A percentile compares a stretch with the other conserved stretches of the same genome.
Conservation (phyloP, 2,888 invertebrate species). For the Acronicta psi region DNA sequence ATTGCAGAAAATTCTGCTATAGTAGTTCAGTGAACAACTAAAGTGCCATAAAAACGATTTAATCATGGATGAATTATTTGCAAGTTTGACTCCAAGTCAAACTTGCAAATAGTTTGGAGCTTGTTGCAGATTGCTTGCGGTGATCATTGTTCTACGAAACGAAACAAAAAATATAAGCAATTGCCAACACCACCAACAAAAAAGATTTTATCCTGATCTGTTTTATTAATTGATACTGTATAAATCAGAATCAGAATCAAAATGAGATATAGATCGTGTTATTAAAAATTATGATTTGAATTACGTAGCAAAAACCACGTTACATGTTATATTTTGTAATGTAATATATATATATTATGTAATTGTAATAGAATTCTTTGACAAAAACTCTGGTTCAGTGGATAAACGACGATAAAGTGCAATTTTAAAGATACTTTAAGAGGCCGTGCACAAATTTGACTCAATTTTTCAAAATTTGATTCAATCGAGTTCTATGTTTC, state of each 20-base stretch:
- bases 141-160: constrained; percentile 60
- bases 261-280: constrained; percentile 40
- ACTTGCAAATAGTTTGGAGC: constrained; percentile 57
- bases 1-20: constrained; percentile 4
- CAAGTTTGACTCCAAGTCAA: constrained; percentile 58
- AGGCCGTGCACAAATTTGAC: too few species aligned
- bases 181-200: constrained; percentile 34
- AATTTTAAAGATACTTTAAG: not conserved
- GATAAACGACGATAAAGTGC: too few species aligned
- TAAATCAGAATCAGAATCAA: too few species aligned
- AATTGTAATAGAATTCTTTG: too few species aligned
- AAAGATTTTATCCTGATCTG: constrained; percentile 30
- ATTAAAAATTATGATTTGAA: constrained; percentile 41
- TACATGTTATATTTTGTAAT: constrained; percentile 4
- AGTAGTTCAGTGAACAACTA: constrained; percentile 17
- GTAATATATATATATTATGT: not conserved
- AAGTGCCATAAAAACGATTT: constrained; percentile 74
- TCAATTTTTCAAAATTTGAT: too few species aligned
- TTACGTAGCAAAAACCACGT: constrained; percentile 8
- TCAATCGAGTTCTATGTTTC: too few species aligned
- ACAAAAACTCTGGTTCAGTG: too few species aligned
- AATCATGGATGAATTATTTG: too few species aligned
- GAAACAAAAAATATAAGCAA: constrained; percentile 49
- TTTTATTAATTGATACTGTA: constrained; percentile 33
- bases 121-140: constrained; percentile 54